A percentile compares a stretch with the other conserved stretches of the same genome.
phyloP scores from a whole-genome alignment of 2,888 invertebrate genomes.

The Platynereis dumerilii region DNA sequence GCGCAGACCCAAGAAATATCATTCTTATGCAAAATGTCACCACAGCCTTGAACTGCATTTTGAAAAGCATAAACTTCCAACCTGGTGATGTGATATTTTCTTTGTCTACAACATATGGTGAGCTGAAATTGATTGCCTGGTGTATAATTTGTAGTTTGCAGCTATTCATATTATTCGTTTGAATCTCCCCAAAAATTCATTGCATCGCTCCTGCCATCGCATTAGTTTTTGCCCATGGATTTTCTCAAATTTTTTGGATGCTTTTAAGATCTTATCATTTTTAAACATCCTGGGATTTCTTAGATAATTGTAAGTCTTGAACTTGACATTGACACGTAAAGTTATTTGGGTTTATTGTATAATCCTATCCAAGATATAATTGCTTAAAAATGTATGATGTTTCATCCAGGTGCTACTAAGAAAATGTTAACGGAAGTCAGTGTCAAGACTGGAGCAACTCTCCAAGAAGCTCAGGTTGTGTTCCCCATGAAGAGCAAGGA shows the following conservation, averaged over 20 bases:
- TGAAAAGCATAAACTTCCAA: constrained; percentile 24
- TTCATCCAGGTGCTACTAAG: constrained; percentile 51
- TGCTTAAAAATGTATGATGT: too few species aligned
- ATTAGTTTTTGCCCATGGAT: too few species aligned
- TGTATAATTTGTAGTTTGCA: neutral
- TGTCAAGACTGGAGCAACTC: constrained; percentile 45
- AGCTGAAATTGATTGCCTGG: neutral
- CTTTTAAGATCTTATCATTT: too few species aligned
- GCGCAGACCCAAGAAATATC: constrained; percentile 50
- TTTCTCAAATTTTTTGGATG: too few species aligned
- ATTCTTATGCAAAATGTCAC: constrained; percentile 56
- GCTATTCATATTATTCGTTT: neutral
- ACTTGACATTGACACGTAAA: too few species aligned
- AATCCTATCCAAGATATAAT: too few species aligned
- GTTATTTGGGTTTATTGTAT: too few species aligned
- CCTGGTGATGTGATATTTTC: constrained; percentile 25
- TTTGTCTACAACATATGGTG: constrained; percentile 41
- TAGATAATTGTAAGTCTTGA: too few species aligned
- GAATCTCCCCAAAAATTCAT: neutral
- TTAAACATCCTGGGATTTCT: too few species aligned
- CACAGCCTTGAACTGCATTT: constrained; percentile 52
- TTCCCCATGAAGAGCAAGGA: constrained; percentile 45
- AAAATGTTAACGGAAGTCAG: constrained; percentile 49
- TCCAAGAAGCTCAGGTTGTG: constrained; percentile 44
- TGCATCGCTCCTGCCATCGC: too few species aligned